Percentiles rank a stretch among this genome's conserved stretches.
These are phyloP conservation scores for Dallia pectoralis DNA, from an alignment of 2,797 vertebrate genomes.

Conservation along the genomic window DNA sequence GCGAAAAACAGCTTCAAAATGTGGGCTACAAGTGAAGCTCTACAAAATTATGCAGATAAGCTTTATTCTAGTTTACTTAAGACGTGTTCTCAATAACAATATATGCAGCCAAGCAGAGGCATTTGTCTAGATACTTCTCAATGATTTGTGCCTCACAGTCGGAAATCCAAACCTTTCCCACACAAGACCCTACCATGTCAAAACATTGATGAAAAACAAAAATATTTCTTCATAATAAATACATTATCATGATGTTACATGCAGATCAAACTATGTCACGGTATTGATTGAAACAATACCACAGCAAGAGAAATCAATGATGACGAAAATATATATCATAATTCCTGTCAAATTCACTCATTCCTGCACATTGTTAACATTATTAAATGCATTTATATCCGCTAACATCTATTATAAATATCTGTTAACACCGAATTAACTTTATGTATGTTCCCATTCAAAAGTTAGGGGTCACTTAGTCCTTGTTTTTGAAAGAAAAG, in stretches of 20 bases:
- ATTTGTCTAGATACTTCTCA: slow-evolving; percentile 46
- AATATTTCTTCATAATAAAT: slow-evolving; percentile 36
- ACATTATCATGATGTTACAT: slow-evolving; percentile 59
- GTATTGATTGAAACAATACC: slow-evolving; percentile 62
- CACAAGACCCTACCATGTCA: slow-evolving; percentile 46
- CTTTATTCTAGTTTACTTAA: slow-evolving; percentile 31
- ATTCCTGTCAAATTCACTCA: slow-evolving; percentile 14
- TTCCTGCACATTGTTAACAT: neutral
- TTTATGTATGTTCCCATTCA: too few relatives aligned
- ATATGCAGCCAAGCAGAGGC: slow-evolving; percentile 36
- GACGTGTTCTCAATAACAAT: slow-evolving; percentile 31
- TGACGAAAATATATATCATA: slow-evolving; percentile 3
- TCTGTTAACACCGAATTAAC: slow-evolving; percentile 52
- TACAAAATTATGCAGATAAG: slow-evolving; percentile 40
- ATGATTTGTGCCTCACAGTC: slow-evolving; percentile 60
- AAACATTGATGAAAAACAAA: slow-evolving; percentile 47
- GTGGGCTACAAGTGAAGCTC: slow-evolving; percentile 37
- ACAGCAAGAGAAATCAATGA: slow-evolving; percentile 55
- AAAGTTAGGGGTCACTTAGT: too few relatives aligned
- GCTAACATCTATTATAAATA: slow-evolving; percentile 9
- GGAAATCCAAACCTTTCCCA: slow-evolving; percentile 39
- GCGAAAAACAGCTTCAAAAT: slow-evolving; percentile 54
- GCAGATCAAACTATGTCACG: slow-evolving; percentile 59
- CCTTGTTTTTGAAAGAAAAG: too few relatives aligned
- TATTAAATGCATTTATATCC: too few relatives aligned